Evolutionary conservation across 2,797 vertebrate species (phyloP).

Genomic region (Acestrorhynchus altus): DNA sequence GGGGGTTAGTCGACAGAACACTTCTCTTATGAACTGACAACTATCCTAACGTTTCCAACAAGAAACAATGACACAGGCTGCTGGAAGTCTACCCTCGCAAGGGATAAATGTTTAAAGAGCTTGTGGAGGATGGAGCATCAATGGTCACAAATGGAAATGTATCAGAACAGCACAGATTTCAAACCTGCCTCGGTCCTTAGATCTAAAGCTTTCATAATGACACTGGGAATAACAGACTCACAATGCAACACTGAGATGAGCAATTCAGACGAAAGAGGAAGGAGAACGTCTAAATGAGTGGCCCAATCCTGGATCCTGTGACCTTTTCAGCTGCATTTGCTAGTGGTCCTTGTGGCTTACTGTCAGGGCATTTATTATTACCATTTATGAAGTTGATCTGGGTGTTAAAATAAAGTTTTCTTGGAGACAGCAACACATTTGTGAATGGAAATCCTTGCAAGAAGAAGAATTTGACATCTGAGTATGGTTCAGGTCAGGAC

Average conservation of each 20-base stretch:
- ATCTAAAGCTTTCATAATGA: background rate
- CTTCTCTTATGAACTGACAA: background rate
- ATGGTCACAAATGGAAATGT: background rate
- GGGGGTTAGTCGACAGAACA: slow-evolving; percentile 1
- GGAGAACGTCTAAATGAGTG: background rate
- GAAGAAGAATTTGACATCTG: too few relatives aligned
- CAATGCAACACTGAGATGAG: background rate
- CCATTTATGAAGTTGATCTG: too few relatives aligned
- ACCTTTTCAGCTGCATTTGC: background rate
- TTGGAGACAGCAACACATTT: too few relatives aligned
- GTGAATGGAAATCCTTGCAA: too few relatives aligned
- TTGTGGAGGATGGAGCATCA: background rate
- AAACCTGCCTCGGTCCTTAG: background rate
- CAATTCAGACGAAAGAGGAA: background rate
- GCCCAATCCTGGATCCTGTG: background rate
- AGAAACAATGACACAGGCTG: background rate
- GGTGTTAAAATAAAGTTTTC: too few relatives aligned
- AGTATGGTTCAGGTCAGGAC: too few relatives aligned
- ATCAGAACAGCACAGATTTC: background rate
- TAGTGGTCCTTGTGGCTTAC: background rate
- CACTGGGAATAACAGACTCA: background rate
- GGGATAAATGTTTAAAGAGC: background rate
- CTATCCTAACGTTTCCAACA: slow-evolving; percentile 1
- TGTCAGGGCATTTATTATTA: background rate
- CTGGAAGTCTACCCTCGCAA: background rate